Percentiles rank a stretch among this genome's conserved stretches.
These are phyloP conservation scores for Carlito syrichta DNA, from an alignment of 2,113 vertebrate genomes.

Conservation along the genomic window DNA sequence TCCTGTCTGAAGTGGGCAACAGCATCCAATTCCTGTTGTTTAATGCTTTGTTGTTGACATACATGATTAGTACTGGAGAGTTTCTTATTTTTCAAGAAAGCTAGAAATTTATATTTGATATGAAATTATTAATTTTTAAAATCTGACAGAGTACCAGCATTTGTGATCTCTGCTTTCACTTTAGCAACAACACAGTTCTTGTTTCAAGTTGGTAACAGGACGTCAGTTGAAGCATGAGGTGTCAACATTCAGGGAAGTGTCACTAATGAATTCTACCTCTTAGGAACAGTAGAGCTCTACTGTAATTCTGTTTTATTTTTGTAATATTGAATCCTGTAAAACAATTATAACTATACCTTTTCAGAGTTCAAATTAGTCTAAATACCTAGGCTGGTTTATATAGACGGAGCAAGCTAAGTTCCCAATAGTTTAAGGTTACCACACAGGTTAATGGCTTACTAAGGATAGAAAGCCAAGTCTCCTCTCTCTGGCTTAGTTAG, in stretches of 20 bases:
- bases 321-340: not conserved
- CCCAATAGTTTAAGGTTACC: not conserved
- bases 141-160: not conserved
- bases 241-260: fast-evolving
- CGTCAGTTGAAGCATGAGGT: too few relatives aligned
- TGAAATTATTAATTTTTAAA: not conserved
- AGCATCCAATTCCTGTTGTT: not conserved
- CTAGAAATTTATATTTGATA: not conserved
- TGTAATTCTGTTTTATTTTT: not conserved
- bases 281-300: not conserved
- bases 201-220: not conserved
- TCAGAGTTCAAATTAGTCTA: not conserved
- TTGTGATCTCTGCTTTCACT: not conserved
- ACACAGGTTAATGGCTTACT: not conserved
- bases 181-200: not conserved
- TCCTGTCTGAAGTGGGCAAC: not conserved
- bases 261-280: too few relatives aligned
- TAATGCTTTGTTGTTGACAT: not conserved
- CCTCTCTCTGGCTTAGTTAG: not conserved
- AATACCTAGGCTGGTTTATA: not conserved
- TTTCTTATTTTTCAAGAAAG: not conserved
- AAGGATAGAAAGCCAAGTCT: not conserved
- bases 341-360: not conserved
- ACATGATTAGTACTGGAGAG: fast-evolving
- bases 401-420: not conserved